Conservation (phyloP, 1,140 invertebrate species). For the Laupala kohalensis region DNA sequence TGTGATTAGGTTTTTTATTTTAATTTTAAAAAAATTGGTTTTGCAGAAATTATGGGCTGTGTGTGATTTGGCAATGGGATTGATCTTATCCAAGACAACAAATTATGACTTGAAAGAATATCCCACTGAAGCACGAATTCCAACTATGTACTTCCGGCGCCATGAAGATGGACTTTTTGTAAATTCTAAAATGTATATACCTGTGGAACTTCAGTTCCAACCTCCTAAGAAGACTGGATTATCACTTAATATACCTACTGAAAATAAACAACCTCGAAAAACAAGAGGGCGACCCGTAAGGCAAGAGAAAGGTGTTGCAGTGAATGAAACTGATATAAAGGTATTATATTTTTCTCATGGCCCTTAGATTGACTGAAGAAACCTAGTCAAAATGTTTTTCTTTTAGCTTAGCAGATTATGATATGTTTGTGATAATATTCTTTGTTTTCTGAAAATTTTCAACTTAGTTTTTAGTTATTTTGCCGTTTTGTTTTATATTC, state of each 20-base stretch:
- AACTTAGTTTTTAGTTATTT: too few species aligned
- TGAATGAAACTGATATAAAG: constrained; percentile 43
- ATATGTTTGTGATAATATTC: too few species aligned
- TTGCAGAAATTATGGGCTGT: constrained; percentile 88
- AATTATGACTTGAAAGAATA: constrained; percentile 83
- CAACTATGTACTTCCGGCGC: constrained; percentile 72
- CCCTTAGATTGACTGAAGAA: too few species aligned
- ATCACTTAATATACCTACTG: constrained; percentile 11
- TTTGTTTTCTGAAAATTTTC: too few species aligned
- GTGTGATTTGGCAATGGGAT: constrained; percentile 83
- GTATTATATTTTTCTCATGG: too few species aligned
- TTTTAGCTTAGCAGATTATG: too few species aligned
- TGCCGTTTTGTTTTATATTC: too few species aligned
- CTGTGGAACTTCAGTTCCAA: constrained; percentile 45
- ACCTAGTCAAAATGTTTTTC: too few species aligned
- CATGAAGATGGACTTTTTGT: constrained; percentile 49
- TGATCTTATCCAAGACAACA: constrained; percentile 73
- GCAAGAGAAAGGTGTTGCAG: constrained; percentile 40
- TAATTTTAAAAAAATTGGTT: constrained; percentile 16
- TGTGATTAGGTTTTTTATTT: not conserved
- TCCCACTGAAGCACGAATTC: constrained; percentile 66
- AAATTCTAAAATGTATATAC: constrained; percentile 38
- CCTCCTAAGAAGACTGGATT: constrained; percentile 23
- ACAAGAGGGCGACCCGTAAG: constrained; percentile 27
- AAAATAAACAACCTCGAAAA: constrained; percentile 20